These are phyloP conservation scores for Rissa tridactyla DNA, from an alignment of 2,113 vertebrate genomes.

Conservation along the genomic window DNA sequence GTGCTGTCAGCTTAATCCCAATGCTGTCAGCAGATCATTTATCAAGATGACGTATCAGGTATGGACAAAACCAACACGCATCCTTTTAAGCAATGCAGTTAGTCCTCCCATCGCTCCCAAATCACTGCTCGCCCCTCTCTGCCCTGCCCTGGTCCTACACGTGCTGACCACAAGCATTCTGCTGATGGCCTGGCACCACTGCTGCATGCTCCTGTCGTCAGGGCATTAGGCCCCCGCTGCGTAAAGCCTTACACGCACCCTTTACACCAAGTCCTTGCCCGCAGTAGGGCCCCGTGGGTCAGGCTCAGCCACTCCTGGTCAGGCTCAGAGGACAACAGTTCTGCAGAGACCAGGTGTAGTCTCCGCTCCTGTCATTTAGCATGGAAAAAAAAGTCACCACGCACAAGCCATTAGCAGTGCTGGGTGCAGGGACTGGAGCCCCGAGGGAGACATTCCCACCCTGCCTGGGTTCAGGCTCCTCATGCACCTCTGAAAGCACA, in stretches of 20 bases:
- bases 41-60: not conserved
- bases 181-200: not conserved
- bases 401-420: not conserved
- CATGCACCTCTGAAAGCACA: not conserved
- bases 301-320: not conserved
- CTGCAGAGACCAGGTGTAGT: not conserved
- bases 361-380: not conserved
- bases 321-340: not conserved
- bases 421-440: accelerated
- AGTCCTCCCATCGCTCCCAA: not conserved
- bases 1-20: not conserved
- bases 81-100: not conserved
- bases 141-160: not conserved
- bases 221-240: no score
- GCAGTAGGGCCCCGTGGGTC: accelerated
- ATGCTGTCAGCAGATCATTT: not conserved
- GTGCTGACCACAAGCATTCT: accelerated
- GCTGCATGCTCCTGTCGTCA: accelerated
- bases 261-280: accelerated
- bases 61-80: not conserved
- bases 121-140: not conserved
- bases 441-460: not conserved
- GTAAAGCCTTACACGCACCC: not conserved
- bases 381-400: accelerated
- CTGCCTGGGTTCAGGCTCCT: not conserved